These are phyloP conservation scores for Tethya wilhelma DNA, from an alignment of 37 sponge, comb jelly and placozoan species.

Conservation along the genomic window DNA sequence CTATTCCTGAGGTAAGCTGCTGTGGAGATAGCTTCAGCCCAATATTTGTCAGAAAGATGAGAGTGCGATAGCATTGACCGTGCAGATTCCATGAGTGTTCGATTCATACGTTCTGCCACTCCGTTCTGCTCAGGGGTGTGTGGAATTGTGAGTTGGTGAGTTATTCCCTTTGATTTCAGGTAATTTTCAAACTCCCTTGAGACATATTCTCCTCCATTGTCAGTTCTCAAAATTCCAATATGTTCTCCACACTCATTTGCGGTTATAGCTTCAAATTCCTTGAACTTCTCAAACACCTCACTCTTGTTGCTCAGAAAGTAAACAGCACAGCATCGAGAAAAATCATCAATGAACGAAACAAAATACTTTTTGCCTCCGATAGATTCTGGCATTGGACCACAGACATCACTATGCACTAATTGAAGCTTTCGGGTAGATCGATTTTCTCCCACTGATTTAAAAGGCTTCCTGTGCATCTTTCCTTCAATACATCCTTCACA, in stretches of 20 bases:
- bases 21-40: slow-evolving; percentile 63
- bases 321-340: slow-evolving; percentile 54
- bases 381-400: slow-evolving; percentile 64
- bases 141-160: slow-evolving; percentile 51
- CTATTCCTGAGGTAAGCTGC: slow-evolving; percentile 52
- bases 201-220: slow-evolving; percentile 65
- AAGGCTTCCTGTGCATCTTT: slow-evolving; percentile 45
- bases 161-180: slow-evolving; percentile 51
- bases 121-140: slow-evolving; percentile 70
- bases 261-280: slow-evolving; percentile 64
- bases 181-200: slow-evolving; percentile 52
- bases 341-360: slow-evolving; percentile 72
- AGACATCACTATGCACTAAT: slow-evolving; percentile 63
- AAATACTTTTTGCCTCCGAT: slow-evolving; percentile 66
- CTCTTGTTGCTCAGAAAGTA: slow-evolving; percentile 55
- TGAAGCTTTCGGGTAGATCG: slow-evolving; percentile 42
- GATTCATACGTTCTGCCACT: slow-evolving; percentile 59
- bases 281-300: slow-evolving; percentile 57
- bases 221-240: slow-evolving; percentile 42
- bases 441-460: slow-evolving; percentile 55
- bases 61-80: slow-evolving; percentile 57
- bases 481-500: slow-evolving; percentile 70
- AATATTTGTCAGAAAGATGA: slow-evolving; percentile 24
- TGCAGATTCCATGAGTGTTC: slow-evolving; percentile 52
- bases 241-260: slow-evolving; percentile 34